phyloP scores from a whole-genome alignment of 1,140 invertebrate species.

The Hyles vespertilio region DNA sequence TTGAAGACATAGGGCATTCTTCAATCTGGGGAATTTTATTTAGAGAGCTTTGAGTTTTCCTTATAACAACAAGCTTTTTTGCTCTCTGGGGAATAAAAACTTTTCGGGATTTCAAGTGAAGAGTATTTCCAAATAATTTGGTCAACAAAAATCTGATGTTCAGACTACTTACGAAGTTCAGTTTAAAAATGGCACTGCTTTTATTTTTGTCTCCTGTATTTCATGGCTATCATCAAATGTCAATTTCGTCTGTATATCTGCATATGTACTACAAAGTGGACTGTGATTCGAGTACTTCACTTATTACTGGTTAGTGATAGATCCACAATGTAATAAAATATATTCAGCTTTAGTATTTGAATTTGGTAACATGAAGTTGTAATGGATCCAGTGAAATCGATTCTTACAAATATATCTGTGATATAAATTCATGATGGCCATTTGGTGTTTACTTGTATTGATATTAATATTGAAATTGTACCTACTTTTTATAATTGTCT shows the following conservation, averaged over 20 bases:
- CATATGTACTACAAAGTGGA: conserved; percentile 1
- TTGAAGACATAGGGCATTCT: conserved; percentile 53
- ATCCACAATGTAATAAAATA: too few species aligned
- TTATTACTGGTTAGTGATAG: too few species aligned
- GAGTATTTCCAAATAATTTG: conserved; percentile 45
- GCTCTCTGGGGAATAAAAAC: conserved; percentile 53
- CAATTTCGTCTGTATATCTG: too few species aligned
- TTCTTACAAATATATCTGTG: conserved; percentile 25
- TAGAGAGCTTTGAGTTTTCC: conserved; percentile 52
- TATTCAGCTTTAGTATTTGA: background rate
- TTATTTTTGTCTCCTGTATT: too few species aligned
- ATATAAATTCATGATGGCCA: conserved; percentile 23
- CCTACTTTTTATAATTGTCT: conserved; percentile 11
- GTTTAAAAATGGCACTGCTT: too few species aligned
- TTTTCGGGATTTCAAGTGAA: conserved; percentile 67
- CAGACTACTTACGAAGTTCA: background rate
- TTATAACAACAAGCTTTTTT: conserved; percentile 29
- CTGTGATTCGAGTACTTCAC: conserved; percentile 5
- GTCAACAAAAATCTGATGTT: conserved; percentile 18
- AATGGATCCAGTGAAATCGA: conserved; percentile 11
- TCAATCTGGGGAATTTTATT: conserved; percentile 45
- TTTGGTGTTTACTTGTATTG: background rate
- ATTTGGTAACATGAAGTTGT: conserved; percentile 10
- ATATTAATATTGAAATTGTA: background rate
- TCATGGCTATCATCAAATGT: too few species aligned